Conservation (phyloP, 2,888 invertebrate species). For the Dermolepida albohirtum region DNA sequence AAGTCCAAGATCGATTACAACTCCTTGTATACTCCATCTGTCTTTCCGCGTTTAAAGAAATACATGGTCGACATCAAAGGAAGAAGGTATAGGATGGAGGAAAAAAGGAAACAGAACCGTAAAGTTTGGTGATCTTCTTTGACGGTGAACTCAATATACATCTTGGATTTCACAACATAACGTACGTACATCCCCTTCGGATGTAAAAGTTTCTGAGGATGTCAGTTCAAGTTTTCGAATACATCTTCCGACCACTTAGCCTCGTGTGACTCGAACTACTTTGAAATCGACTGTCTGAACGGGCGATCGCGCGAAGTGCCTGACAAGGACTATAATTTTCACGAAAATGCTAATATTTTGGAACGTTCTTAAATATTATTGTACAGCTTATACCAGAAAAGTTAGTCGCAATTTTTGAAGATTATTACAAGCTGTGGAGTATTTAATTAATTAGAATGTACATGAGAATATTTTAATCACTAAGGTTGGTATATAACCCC, state of each 20-base stretch:
- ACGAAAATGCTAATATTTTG: no score
- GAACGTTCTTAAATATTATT: no score
- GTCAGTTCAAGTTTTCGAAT: slow-evolving; percentile 21
- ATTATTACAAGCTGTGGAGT: no score
- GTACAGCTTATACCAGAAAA: no score
- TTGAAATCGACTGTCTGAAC: background rate
- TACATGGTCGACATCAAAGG: slow-evolving; percentile 7
- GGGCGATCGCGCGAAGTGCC: no score
- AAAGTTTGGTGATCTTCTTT: slow-evolving; percentile 16
- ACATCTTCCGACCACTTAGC: slow-evolving; percentile 28
- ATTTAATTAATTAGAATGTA: no score
- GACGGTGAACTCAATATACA: slow-evolving; percentile 1
- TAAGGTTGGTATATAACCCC: no score
- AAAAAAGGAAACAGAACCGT: slow-evolving; percentile 1
- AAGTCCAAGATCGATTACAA: slow-evolving; percentile 39
- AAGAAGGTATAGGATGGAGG: background rate
- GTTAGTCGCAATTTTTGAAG: no score
- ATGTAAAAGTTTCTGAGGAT: slow-evolving; percentile 12
- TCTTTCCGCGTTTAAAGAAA: slow-evolving; percentile 23
- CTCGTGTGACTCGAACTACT: slow-evolving; percentile 2
- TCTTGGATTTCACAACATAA: slow-evolving; percentile 3
- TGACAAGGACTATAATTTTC: no score
- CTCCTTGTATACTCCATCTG: slow-evolving; percentile 30
- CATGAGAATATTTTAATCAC: no score
- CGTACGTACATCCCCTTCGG: background rate